phyloP scores from a whole-genome alignment of 2,797 vertebrate genomes.

The Centropyge bicolor region DNA sequence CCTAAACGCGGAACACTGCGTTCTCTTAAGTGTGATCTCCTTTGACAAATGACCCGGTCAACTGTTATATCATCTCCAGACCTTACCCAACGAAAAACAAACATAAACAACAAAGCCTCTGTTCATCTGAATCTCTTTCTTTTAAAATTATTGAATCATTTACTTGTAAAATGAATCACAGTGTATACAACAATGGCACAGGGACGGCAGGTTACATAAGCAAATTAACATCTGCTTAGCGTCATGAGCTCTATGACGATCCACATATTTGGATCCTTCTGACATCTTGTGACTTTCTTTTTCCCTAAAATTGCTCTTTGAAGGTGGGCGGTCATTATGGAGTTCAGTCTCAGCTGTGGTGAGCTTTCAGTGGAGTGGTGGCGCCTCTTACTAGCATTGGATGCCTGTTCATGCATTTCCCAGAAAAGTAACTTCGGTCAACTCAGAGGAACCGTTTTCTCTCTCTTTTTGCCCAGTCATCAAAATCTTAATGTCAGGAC shows the following conservation, averaged over 20 bases:
- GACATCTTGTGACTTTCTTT: constrained; percentile 54
- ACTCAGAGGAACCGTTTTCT: constrained; percentile 51
- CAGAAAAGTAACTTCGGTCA: constrained; percentile 51
- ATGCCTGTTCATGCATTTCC: constrained; percentile 50
- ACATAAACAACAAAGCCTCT: constrained; percentile 29
- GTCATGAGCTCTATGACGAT: constrained; percentile 42
- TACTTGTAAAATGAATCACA: constrained; percentile 54
- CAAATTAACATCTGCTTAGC: constrained; percentile 64
- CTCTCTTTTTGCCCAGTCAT: constrained; percentile 46
- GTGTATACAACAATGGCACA: constrained; percentile 39
- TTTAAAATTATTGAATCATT: constrained; percentile 42
- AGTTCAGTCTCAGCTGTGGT: constrained; percentile 33
- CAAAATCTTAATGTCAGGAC: constrained; percentile 63
- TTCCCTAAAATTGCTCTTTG: constrained; percentile 41
- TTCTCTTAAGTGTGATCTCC: constrained; percentile 30
- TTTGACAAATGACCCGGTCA: constrained; percentile 47
- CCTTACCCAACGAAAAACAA: constrained; percentile 20
- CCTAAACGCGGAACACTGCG: constrained; percentile 50
- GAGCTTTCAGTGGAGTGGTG: constrained; percentile 47
- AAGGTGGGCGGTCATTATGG: constrained; percentile 34
- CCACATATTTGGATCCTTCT: constrained; percentile 44
- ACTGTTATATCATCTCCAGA: constrained; percentile 52
- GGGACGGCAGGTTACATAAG: constrained; percentile 62
- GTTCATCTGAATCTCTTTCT: constrained; percentile 21
- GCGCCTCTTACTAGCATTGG: constrained; percentile 36